Base-by-base conservation (phyloP, 2,888 invertebrate species). In the Dicyrtomina minuta region DNA sequence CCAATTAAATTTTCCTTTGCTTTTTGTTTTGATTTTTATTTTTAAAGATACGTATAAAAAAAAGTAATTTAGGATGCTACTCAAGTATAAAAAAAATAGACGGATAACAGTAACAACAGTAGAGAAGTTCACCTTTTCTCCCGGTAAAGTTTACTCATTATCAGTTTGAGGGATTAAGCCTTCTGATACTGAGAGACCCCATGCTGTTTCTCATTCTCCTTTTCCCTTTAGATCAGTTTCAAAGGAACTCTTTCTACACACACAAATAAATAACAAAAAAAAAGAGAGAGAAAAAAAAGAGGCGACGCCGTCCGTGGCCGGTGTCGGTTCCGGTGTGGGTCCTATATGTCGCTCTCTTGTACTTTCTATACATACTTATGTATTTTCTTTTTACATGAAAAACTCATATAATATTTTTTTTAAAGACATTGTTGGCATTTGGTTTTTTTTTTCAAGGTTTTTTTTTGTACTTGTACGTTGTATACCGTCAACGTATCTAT, bases 1-100 rank as follows among this genome's bases (percentile, higher is more conserved):
- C 61, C 55, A 59, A 39, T 68, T 68, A 49, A 24, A n/a, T 26
- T 62, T 51, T n/a, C 55, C 56, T 60, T 65, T 55, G 26, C 33
- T 49, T 33, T 64, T 62, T 46, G n/a, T 46, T 46, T 46, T 46
- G n/a, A 20, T 46, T 3, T 12, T 43, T 43, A 13, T 43, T 43
- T 43, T n/a, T n/a, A 33, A 17, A 4, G 13, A 46, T 46, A 17
- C 3, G 3, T 6, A 46, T 20, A 46, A 46, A 46, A 46, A 17
- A 55, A 24, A 26, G 22, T 55, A 22, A 15, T 55, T 46, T n/a
- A 17, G n/a, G 46, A 46, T 24, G 53, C 24, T 53, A 13, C 20
- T 20, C 20, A 53, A 20, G 17, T 22, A 51, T 20, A 51, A 51
- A 51, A 49, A 12, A 49, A 6, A 8, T 49, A n/a, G 51, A 20